Evolutionary conservation across 2,797 vertebrate species (phyloP).

Genomic region (Sandelia bainsii): DNA sequence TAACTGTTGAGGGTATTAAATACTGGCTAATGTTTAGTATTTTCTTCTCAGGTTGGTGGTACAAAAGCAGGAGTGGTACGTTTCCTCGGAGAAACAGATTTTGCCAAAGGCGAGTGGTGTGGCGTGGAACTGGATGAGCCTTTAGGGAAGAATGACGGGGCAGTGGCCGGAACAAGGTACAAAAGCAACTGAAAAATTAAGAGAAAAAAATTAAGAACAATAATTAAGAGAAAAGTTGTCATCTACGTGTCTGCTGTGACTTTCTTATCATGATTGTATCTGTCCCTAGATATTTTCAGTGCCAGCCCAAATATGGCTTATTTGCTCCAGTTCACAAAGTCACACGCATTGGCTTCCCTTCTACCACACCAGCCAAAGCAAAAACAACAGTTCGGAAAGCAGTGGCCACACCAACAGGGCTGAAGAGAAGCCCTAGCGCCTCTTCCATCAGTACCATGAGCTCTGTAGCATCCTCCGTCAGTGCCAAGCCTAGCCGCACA

Average conservation of each 20-base stretch:
- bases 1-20: slow-evolving; percentile 51
- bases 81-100: slow-evolving; percentile 97
- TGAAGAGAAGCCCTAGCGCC: slow-evolving; percentile 96
- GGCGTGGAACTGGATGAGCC: slow-evolving; percentile 98
- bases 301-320: slow-evolving; percentile 95
- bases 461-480: slow-evolving; percentile 95
- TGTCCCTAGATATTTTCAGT: slow-evolving; percentile 94
- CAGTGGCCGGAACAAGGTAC: slow-evolving; percentile 97
- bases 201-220: background rate
- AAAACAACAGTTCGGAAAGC: slow-evolving; percentile 91
- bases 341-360: slow-evolving; percentile 97
- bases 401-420: slow-evolving; percentile 82
- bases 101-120: slow-evolving; percentile 99
- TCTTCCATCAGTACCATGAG: slow-evolving; percentile 98
- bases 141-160: slow-evolving; percentile 97
- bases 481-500: slow-evolving; percentile 97
- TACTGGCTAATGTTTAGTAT: slow-evolving; percentile 36
- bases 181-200: background rate
- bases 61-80: slow-evolving; percentile 98
- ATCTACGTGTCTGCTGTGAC: background rate
- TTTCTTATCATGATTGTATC: slow-evolving; percentile 11
- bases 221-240: background rate
- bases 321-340: slow-evolving; percentile 99
- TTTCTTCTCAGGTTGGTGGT: slow-evolving; percentile 90
- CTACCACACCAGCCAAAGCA: slow-evolving; percentile 96